These are phyloP conservation scores for Nesospiza acunhae DNA, from an alignment of 2,113 vertebrate genomes.

Conservation along the genomic window DNA sequence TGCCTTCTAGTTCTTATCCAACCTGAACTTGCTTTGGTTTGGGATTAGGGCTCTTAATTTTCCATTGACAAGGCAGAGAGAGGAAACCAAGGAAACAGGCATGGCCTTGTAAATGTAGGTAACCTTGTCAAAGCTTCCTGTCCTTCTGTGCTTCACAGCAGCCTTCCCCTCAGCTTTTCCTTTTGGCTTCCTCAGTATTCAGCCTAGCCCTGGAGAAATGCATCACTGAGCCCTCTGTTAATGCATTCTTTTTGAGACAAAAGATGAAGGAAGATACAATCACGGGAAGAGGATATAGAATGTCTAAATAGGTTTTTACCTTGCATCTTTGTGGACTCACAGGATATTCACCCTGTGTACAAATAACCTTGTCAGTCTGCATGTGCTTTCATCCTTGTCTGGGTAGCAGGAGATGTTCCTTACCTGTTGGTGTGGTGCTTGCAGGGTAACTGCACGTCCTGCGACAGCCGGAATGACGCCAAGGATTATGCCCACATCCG, in stretches of 20 bases:
- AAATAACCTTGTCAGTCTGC: not conserved
- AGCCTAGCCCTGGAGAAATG: not conserved
- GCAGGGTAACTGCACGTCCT: conserved; percentile 88
- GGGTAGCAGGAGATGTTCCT: not conserved
- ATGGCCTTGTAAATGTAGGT: not conserved
- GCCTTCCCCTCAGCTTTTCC: not conserved
- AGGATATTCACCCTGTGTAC: not conserved
- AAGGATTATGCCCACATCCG: conserved; percentile 89
- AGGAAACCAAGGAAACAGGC: not conserved
- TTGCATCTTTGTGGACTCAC: not conserved
- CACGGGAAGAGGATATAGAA: not conserved
- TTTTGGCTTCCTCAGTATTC: not conserved
- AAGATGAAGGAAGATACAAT: not conserved
- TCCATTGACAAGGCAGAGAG: not conserved
- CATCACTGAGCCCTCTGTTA: not conserved
- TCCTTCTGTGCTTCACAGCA: not conserved
- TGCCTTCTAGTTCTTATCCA: not conserved
- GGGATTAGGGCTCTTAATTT: not conserved
- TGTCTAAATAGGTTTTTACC: not conserved
- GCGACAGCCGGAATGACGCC: conserved; percentile 82
- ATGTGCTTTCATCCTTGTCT: not conserved
- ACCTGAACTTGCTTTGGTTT: not conserved
- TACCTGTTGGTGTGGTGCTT: not conserved
- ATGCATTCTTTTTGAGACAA: not conserved
- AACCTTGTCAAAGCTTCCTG: not conserved